Conservation (phyloP, 1,140 invertebrate genomes). For the Macrotrachela quadricornifera region DNA sequence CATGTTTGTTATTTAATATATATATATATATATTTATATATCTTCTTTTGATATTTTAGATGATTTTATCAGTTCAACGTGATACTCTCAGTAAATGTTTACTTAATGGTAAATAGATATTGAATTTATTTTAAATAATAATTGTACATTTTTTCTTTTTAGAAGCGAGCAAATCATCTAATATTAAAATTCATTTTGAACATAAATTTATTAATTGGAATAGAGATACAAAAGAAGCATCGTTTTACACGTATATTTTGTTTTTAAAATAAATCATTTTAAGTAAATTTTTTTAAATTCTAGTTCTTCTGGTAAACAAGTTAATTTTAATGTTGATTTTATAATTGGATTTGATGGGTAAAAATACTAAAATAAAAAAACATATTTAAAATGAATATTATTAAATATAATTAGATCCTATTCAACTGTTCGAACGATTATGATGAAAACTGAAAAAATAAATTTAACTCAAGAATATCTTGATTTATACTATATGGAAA, state of each 20-base stretch:
- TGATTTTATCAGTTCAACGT: conserved; percentile 71
- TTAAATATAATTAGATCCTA: conserved; percentile 37
- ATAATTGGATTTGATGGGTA: conserved; percentile 74
- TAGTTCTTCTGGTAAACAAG: background rate
- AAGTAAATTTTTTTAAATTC: background rate
- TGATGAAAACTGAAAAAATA: conserved; percentile 53
- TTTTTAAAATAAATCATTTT: background rate
- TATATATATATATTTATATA: too few species aligned
- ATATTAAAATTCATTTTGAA: conserved; percentile 56
- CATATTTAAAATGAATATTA: too few species aligned
- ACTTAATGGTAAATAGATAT: conserved; percentile 47
- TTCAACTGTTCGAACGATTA: conserved; percentile 53
- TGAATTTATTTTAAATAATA: background rate
- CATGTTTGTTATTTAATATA: too few species aligned
- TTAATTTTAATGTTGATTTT: conserved; percentile 39
- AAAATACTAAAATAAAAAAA: too few species aligned
- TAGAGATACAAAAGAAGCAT: conserved; percentile 45
- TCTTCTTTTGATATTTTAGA: conserved; percentile 38
- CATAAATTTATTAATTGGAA: conserved; percentile 57
- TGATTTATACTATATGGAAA: conserved; percentile 77
- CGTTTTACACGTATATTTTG: conserved; percentile 44
- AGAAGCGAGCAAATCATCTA: conserved; percentile 51
- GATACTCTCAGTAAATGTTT: conserved; percentile 60
- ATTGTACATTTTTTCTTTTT: conserved; percentile 16
- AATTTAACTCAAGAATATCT: conserved; percentile 75